Base-by-base conservation (phyloP, 2,888 invertebrate species). In the Phyllotreta striolata region DNA sequence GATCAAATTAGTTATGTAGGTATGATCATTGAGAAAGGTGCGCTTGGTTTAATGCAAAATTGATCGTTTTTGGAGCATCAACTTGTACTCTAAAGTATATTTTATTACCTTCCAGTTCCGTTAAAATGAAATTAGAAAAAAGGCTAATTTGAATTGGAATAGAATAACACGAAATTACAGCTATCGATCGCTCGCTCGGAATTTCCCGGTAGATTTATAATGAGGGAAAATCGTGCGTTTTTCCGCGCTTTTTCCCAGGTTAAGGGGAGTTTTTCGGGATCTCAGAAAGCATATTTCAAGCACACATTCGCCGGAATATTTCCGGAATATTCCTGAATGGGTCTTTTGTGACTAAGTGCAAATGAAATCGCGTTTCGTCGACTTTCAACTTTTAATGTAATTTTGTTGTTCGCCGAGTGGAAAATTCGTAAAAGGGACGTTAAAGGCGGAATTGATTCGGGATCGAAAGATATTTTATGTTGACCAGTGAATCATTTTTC, bases 351-450 rank as follows among this genome's bases (percentile, higher is more conserved):
- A 52, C 52, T 52, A 52, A 52, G 52, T 52, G 52, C 52, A 52
- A 52, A 52, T 52, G 52, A 52, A 52, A 52, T 52, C 52, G 38
- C 52, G 35, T 52, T 52, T 52, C 38, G 38, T 12, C 52, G 52
- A 52, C 52, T 38, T 52, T 52, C 52, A 52, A 52, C 52, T 52
- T 52, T 52, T 52, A 52, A 52, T 52, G 52, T 52, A 38, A 52
- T 52, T 52, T 52, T 39, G 52, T 52, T 52, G 52, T 52, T 52
- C 38, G 38, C 35, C 6, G 37, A 52, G 52, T 52, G 38, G 34
- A 52, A 52, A 52, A 52, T 52, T 52, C 13, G 39, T 38, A 52
- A 52, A 52, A 52, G 38, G 52, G 14, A 8, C 14, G 14, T 24
- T 13, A 52, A 37, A 6, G 52, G 14, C 6, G 49, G 38, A 52